Conservation (phyloP, 2,113 vertebrate species). For the Pogonocichla stellata region DNA sequence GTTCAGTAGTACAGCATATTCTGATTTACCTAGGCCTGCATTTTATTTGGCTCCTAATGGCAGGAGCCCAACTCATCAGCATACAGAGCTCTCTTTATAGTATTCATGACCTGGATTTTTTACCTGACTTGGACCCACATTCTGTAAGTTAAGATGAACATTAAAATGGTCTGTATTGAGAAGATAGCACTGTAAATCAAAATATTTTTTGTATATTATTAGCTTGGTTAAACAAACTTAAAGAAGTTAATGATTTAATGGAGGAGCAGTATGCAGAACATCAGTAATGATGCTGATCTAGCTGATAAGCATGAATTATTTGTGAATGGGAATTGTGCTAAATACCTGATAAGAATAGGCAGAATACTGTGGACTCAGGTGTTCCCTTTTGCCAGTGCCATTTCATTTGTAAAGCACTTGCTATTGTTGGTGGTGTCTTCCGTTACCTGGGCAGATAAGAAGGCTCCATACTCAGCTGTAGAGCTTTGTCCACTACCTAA, state of each 20-base stretch:
- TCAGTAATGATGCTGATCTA: neutral
- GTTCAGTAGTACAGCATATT: neutral
- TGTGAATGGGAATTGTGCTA: conserved; percentile 2
- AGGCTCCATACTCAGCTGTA: neutral
- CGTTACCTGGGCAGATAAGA: neutral
- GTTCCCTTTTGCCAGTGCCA: neutral
- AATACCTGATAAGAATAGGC: neutral
- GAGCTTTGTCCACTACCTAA: neutral
- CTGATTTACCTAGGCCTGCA: neutral
- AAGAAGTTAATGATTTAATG: neutral
- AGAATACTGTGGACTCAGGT: neutral
- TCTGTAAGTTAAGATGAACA: conserved; percentile 34
- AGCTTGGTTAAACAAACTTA: neutral
- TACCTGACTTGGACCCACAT: neutral
- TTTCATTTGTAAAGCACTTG: neutral
- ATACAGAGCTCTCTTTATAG: conserved; percentile 3
- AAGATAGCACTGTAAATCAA: neutral
- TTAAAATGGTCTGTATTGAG: neutral
- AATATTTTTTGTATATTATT: neutral
- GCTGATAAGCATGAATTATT: neutral
- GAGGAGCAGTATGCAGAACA: neutral
- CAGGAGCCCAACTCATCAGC: neutral
- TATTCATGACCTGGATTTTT: conserved; percentile 27
- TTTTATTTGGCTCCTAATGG: neutral
- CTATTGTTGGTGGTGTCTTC: fast-evolving